phyloP scores from a whole-genome alignment of 2,113 vertebrate genomes.

The Ammodytes dubius region DNA sequence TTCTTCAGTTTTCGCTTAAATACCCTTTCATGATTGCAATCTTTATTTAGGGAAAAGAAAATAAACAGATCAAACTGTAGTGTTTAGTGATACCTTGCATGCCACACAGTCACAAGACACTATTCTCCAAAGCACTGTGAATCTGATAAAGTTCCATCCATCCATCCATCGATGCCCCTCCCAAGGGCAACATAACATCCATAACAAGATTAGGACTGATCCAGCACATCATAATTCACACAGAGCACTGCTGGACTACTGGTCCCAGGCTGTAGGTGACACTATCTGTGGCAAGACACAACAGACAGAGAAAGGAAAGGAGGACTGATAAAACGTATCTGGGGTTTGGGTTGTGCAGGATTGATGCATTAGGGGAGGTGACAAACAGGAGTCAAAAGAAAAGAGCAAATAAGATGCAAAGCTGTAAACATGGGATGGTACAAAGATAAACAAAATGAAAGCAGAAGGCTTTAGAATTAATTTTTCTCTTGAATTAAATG shows the following conservation, averaged over 20 bases:
- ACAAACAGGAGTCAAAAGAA: constrained; percentile 1
- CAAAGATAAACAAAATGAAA: constrained; percentile 3
- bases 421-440: constrained; percentile 6
- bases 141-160: constrained; percentile 82
- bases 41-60: constrained; percentile 36
- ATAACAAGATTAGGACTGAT: constrained; percentile 85
- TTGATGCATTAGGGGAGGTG: constrained; percentile 16
- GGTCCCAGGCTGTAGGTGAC: constrained; percentile 74
- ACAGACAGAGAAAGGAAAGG: constrained; percentile 7
- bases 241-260: constrained; percentile 61
- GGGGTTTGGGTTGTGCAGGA: neutral
- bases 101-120: constrained; percentile 45
- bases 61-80: constrained; percentile 22
- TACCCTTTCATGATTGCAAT: neutral
- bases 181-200: constrained; percentile 84
- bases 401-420: neutral
- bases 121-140: constrained; percentile 72
- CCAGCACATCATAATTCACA: constrained; percentile 82
- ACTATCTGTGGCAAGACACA: constrained; percentile 64
- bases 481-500: constrained; percentile 20
- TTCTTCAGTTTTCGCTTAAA: neutral
- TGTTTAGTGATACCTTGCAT: constrained; percentile 34
- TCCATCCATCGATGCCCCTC: constrained; percentile 71
- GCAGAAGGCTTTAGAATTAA: constrained; percentile 17
- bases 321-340: constrained; percentile 40